A percentile compares a stretch with the other conserved stretches of the same genome.
These are phyloP conservation scores for Drosophila takahashii DNA, from an alignment of 1,140 invertebrate species.

Conservation along the genomic window DNA sequence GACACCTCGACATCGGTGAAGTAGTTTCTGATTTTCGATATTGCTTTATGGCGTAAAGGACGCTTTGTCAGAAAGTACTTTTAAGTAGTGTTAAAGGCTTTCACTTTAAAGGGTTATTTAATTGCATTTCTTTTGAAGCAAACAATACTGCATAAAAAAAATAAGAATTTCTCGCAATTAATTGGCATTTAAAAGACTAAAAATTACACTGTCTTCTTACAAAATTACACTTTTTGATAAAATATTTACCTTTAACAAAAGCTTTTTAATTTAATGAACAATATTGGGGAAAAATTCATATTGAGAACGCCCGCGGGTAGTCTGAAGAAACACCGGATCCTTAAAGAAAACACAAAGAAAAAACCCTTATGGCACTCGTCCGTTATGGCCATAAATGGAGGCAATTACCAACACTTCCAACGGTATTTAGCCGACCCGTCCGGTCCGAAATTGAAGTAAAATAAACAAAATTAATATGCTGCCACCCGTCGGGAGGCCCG, in stretches of 20 bases:
- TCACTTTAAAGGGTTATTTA: neutral
- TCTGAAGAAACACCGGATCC: neutral
- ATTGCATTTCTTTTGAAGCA: neutral
- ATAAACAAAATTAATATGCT: slow-evolving; percentile 57
- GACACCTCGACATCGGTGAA: slow-evolving; percentile 7
- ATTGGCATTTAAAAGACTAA: too few species aligned
- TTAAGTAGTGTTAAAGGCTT: neutral
- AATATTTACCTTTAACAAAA: neutral
- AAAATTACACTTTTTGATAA: neutral
- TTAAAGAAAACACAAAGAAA: neutral
- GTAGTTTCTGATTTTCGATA: slow-evolving; percentile 33
- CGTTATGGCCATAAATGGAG: slow-evolving; percentile 46
- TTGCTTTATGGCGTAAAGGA: neutral
- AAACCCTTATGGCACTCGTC: slow-evolving; percentile 13
- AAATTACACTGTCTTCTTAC: too few species aligned
- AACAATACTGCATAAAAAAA: too few species aligned
- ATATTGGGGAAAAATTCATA: slow-evolving; percentile 10
- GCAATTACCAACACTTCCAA: slow-evolving; percentile 62
- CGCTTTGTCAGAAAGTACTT: neutral
- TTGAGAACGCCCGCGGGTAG: slow-evolving; percentile 1
- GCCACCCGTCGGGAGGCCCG: slow-evolving; percentile 33
- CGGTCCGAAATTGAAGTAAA: slow-evolving; percentile 20
- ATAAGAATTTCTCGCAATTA: too few species aligned
- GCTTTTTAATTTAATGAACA: neutral
- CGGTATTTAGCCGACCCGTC: slow-evolving; percentile 27